Conservation (phyloP, 2,888 invertebrate species). For the Lacanobia oleracea region DNA sequence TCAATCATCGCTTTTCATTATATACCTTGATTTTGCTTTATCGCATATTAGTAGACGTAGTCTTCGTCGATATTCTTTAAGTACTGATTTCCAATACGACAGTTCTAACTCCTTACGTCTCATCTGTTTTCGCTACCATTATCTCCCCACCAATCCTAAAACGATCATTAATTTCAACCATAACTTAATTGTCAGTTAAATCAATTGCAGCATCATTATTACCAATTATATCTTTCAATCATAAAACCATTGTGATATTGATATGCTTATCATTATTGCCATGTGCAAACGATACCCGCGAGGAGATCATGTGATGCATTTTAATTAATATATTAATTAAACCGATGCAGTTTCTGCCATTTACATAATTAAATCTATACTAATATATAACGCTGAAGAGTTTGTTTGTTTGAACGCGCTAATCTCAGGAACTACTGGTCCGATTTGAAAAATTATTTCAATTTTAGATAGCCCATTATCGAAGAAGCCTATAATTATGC, state of each 20-base stretch:
- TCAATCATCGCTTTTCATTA: background rate
- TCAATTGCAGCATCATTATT: constrained; percentile 25
- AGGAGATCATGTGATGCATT: constrained; percentile 44
- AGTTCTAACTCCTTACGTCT: background rate
- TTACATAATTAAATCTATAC: constrained; percentile 9
- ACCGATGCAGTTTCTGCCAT: constrained; percentile 11
- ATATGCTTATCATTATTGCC: constrained; percentile 59
- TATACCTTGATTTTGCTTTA: background rate
- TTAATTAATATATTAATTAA: constrained; percentile 65
- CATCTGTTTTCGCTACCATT: background rate
- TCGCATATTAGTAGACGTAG: too few species aligned
- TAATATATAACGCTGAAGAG: too few species aligned
- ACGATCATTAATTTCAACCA: background rate
- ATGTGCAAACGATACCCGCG: constrained; percentile 43
- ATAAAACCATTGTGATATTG: constrained; percentile 62
- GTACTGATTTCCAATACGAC: background rate
- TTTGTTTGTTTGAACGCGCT: too few species aligned
- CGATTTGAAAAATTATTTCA: too few species aligned
- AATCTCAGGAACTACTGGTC: too few species aligned
- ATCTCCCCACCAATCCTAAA: background rate
- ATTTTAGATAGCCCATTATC: too few species aligned
- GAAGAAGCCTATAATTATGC: too few species aligned
- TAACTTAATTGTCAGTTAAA: constrained; percentile 20
- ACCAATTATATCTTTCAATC: constrained; percentile 61
- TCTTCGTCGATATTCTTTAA: too few species aligned